Evolutionary conservation across 1,140 invertebrate genomes (phyloP).

Genomic region (Bombus fervidus): DNA sequence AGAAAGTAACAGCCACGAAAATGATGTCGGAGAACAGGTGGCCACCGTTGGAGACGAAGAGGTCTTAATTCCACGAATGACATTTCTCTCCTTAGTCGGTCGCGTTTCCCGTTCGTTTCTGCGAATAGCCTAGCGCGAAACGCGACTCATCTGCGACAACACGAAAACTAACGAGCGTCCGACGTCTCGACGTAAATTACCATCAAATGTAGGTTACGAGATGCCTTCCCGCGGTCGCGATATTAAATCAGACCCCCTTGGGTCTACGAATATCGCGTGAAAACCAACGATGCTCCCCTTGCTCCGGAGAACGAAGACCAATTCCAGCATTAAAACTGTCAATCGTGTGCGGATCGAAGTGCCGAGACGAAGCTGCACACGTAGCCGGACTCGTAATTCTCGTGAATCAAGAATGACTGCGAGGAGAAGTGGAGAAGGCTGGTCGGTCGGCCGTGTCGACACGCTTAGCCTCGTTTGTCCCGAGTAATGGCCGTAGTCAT

Average conservation of each 20-base stretch:
- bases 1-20: neutral
- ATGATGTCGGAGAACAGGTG: neutral
- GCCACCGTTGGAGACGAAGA: conserved; percentile 4
- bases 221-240: neutral
- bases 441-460: conserved; percentile 70
- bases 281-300: too few species aligned
- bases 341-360: conserved; percentile 58
- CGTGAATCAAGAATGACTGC: conserved; percentile 52
- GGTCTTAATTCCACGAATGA: conserved; percentile 43
- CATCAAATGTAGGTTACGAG: conserved; percentile 54
- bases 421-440: conserved; percentile 65
- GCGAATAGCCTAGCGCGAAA: conserved; percentile 1
- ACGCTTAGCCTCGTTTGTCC: conserved; percentile 78
- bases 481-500: conserved; percentile 73
- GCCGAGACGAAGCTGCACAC: conserved; percentile 4
- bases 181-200: conserved; percentile 37
- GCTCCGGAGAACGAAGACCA: conserved; percentile 22
- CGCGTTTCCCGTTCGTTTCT: conserved; percentile 35
- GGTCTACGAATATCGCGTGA: neutral
- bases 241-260: neutral
- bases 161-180: conserved; percentile 7
- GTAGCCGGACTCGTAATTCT: conserved; percentile 57
- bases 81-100: conserved; percentile 34
- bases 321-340: conserved; percentile 65
- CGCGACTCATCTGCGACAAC: conserved; percentile 2